Evolutionary conservation across 2,797 vertebrate genomes (phyloP), one percentile per base, ranked within the genome.

Genomic region (Darevskia mixta): DNA sequence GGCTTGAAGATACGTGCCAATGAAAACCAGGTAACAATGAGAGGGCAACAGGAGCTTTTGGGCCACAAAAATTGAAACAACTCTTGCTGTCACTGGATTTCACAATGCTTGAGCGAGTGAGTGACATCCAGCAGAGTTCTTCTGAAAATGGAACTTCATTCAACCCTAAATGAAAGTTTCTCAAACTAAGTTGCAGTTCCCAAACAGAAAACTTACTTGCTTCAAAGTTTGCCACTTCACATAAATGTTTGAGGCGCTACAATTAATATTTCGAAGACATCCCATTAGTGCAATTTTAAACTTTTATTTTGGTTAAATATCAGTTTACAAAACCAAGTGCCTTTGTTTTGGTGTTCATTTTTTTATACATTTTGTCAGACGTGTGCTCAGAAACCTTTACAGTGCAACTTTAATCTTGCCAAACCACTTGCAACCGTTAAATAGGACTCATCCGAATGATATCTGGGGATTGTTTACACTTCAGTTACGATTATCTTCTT

Each of bases 291-390:
- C 96, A 94, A 79, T 93, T 96, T 89, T 87, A 92, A 75, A 18
- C 80, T 93, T 92, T 96, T 95, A 95, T 96, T 96, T 76, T 92
- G 58, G 73, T 88, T 92, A 94, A 91, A 91, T 87, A 86, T 88
- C 94, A 85, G 72, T 15, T 89, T 92, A 91, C 94, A 95, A 92
- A 73, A 45, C 71, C 79, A 81, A 77, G 92, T 96, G 95, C 43
- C 27, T 79, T 90, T 49, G 73, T 76, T 84, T 94, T 1, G 72
- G 89, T 90, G 79, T 93, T 41, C n/a, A 85, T 86, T 83, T 27
- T 89, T 91, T n/a, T 3, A 87, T 90, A 78, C 72, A 92, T 89
- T 89, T 91, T 75, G 49, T 90, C 78, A 23, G 64, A 79, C 84
- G 55, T 90, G 79, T 83, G 83, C 87, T 91, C 38, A 90, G 55